Base-by-base conservation (phyloP, 2,797 vertebrate genomes). In the Pipistrellus kuhlii region DNA sequence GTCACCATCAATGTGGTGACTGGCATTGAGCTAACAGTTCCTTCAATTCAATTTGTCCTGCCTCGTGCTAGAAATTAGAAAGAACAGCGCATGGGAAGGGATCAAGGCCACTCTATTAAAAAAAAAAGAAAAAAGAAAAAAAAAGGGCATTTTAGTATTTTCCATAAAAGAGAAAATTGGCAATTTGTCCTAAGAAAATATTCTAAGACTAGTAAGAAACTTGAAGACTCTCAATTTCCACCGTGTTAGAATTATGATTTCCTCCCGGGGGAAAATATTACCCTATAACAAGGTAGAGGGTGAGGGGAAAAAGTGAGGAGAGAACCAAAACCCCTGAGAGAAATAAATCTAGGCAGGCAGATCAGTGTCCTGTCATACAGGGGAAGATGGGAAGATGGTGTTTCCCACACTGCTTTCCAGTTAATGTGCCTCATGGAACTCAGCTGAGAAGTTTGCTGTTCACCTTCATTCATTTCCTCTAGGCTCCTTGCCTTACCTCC, bases 161-260 rank as follows among this genome's bases (percentile, higher is more conserved):
- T 94, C 94, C 72, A 89, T 91, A 95, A 89, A 94, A 91, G 64
- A 88, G 68, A 68, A 94, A 95, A 94, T 82, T 69, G 94, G 59
- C 86, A 91, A 88, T 94, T 91, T 82, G 48, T 95, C 57, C 62
- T 91, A 94, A 94, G 69, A 91, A 92, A 94, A 93, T 77, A 92
- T 76, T 90, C 82, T 82, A 86, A 32, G 48, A 71, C 69, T 46
- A 68, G 81, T 38, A 95, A 94, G 84, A 90, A 96, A 89, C 41
- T 76, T 89, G 62, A 90, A 96, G 90, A 32, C 55, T n/a, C 27
- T 93, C 85, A 93, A 44, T 94, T 91, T 96, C 76, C 66, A 92
- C 68, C 32, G 57, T 90, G 96, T 82, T 68, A 78, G 94, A 95
- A 92, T 94, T 96, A 86, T 71, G 92, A 90, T 93, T 92, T 86